phyloP scores from a whole-genome alignment of 2,797 vertebrate genomes.

The Pseudopleuronectes americanus region DNA sequence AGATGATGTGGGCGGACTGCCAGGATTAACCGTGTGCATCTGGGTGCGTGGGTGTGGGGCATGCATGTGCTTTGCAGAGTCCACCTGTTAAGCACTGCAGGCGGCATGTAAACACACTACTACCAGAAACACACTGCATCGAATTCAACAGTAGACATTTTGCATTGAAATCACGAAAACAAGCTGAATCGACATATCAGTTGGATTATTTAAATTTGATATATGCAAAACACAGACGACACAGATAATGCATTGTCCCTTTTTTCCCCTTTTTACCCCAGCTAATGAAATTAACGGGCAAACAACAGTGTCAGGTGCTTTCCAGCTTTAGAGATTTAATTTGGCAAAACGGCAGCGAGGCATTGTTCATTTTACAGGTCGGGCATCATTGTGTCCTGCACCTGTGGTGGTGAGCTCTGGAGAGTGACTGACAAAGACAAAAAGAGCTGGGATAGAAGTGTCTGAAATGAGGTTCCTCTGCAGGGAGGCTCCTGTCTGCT shows the following conservation, averaged over 20 bases:
- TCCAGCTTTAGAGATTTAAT: conserved; percentile 27
- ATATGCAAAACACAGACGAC: background rate
- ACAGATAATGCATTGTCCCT: background rate
- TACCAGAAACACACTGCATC: background rate
- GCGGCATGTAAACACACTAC: conserved; percentile 14
- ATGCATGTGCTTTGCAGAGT: conserved; percentile 18
- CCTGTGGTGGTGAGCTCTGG: conserved; percentile 51
- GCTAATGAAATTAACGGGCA: background rate
- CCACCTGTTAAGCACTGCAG: conserved; percentile 45
- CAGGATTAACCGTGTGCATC: conserved; percentile 64
- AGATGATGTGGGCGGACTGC: conserved; percentile 63
- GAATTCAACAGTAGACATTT: background rate
- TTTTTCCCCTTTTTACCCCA: no score
- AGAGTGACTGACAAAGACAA: conserved; percentile 63
- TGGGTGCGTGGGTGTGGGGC: conserved; percentile 22
- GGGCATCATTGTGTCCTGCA: conserved; percentile 37
- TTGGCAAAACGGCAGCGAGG: conserved; percentile 35
- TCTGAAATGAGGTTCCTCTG: conserved; percentile 61
- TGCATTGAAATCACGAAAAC: background rate
- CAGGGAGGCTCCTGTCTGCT: conserved; percentile 42
- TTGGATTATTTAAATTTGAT: background rate
- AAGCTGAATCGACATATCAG: background rate
- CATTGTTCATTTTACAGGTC: conserved; percentile 45
- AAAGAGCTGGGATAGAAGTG: conserved; percentile 51
- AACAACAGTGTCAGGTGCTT: background rate